Evolutionary conservation across 2,888 invertebrate genomes (phyloP), one percentile per base, ranked within the genome.

Genomic region (Unio delphinus): DNA sequence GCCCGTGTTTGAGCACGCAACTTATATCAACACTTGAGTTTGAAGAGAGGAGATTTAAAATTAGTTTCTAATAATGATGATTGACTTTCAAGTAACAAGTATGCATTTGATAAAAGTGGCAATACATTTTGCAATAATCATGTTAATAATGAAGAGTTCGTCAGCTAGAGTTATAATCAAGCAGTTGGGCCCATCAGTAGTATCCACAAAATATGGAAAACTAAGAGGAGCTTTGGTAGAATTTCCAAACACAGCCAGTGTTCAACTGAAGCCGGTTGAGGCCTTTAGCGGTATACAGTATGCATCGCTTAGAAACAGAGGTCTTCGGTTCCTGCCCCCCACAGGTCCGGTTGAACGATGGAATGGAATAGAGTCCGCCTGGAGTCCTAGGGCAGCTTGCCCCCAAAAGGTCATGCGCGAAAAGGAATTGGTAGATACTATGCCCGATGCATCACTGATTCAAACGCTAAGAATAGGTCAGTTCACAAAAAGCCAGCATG

Each of bases 321-420:
- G 94, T 70, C 91, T 98, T 73, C 93, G 98, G 72, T 98, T 98
- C 90, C 97, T 98, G 96, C 97, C 97, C 20, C 98, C 98, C 28
- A 96, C 97, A 30, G 95, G 95, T 73, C 96, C 96, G 45, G 95
- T 96, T 67, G 94, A 96, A 55, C 83, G 84, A 88, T 91, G 97
- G 97, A 94, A 94, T 69, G 96, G 95, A 58, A 95, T 96, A 60
- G 95, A 95, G 90, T 79, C 86, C 8, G 86, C 83, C 11, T 68
- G 82, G 20, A 75, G 81, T 64, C 95, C 96, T 88, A 94, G 95
- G 59, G 92, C 97, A 18, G 97, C 97, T 55, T 98, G 98, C 89
- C 95, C 95, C 5, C 95, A 98, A 92, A 69, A 64, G 26, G 26
- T 58, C 1, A 20, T 79, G 55, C 64, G 68, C 15, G 68, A 56